Conservation (phyloP, 2,797 vertebrate genomes). For the Erpetoichthys calabaricus region DNA sequence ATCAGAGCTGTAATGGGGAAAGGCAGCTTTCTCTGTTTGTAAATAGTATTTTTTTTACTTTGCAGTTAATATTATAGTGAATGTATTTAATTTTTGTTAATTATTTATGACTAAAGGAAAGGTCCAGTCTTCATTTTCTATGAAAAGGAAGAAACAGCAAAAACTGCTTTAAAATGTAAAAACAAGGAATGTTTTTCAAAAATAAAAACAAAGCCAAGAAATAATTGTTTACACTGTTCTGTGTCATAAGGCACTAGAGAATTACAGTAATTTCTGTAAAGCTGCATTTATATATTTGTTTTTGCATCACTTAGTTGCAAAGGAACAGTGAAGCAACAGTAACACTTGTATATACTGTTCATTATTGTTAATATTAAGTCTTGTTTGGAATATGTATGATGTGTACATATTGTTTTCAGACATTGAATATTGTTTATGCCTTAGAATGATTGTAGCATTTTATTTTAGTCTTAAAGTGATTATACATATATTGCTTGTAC, state of each 20-base stretch:
- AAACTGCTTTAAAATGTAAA: conserved; percentile 96
- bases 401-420: conserved; percentile 99
- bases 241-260: conserved; percentile 78
- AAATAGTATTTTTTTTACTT: conserved; percentile 95
- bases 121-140: conserved; percentile 99
- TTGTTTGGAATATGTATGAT: conserved; percentile 98
- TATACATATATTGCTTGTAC: conserved; percentile 92
- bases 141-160: conserved; percentile 99
- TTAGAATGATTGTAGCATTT: conserved; percentile 98
- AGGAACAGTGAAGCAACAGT: conserved; percentile 71
- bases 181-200: conserved; percentile 96
- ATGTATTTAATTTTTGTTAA: conserved; percentile 97
- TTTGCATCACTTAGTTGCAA: conserved; percentile 69
- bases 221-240: conserved; percentile 94
- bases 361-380: conserved; percentile 99
- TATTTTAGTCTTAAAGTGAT: conserved; percentile 94
- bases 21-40: conserved; percentile 89
- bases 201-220: conserved; percentile 98
- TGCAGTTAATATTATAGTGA: conserved; percentile 98
- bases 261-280: conserved; percentile 65
- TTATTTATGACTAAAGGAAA: conserved; percentile 90
- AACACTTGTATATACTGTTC: conserved; percentile 97
- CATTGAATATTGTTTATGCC: conserved; percentile 97
- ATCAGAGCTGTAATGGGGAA: conserved; percentile 83
- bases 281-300: conserved; percentile 86